Percentiles rank a stretch among this genome's conserved stretches.
Evolutionary conservation across 1,140 invertebrate species (phyloP).

Genomic region (Sycophila sp.): DNA sequence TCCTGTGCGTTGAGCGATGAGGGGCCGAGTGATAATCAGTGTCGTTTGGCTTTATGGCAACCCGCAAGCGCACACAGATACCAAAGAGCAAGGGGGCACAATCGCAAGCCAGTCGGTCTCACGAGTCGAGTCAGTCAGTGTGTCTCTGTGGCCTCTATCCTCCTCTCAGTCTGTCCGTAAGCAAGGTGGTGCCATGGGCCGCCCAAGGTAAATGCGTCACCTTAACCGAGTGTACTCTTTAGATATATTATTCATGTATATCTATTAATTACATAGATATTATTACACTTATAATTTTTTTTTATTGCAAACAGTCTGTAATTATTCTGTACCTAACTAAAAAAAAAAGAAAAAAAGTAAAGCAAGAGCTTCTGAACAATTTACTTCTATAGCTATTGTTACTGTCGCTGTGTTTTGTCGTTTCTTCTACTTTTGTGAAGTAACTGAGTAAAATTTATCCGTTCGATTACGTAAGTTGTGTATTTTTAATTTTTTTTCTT

Average conservation of each 20-base stretch:
- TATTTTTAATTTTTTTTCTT: not conserved
- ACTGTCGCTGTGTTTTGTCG: not conserved
- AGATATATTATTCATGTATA: conserved; percentile 61
- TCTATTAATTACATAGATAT: conserved; percentile 37
- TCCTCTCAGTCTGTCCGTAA: conserved; percentile 67
- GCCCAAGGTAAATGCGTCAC: conserved; percentile 68
- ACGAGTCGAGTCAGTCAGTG: conserved; percentile 25
- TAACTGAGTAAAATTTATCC: too few species aligned
- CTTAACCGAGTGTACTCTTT: conserved; percentile 67
- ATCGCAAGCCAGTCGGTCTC: conserved; percentile 8
- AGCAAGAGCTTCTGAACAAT: not conserved
- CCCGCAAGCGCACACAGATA: conserved; percentile 60
- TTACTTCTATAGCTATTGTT: conserved; percentile 2
- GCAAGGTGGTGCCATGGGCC: conserved; percentile 68
- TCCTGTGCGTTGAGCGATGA: conserved; percentile 19
- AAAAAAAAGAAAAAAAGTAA: too few species aligned
- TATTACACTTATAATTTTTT: conserved; percentile 19
- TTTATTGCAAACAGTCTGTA: too few species aligned
- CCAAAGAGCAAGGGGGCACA: conserved; percentile 53
- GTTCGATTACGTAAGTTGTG: too few species aligned
- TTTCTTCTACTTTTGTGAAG: too few species aligned
- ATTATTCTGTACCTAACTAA: not conserved
- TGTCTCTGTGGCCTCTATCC: conserved; percentile 57
- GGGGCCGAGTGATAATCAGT: conserved; percentile 7
- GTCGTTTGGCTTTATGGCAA: conserved; percentile 44